Evolutionary conservation across 2,113 vertebrate species (phyloP), one percentile per base, ranked within the genome.

Genomic region (Piprites chloris): DNA sequence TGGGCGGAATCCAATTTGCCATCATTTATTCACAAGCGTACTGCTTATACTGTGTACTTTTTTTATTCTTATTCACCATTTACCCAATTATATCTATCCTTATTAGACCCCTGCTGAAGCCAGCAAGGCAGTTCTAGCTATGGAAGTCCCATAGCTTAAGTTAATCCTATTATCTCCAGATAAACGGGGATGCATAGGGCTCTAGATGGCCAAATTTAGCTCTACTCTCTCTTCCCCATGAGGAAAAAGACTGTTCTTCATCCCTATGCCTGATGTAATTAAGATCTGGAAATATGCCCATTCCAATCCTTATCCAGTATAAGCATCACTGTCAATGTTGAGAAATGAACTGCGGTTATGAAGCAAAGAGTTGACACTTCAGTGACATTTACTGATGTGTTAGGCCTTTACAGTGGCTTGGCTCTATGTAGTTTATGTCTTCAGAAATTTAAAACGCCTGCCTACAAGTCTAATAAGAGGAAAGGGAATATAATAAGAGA

Each of bases 21-120:
- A 95, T 97, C 88, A 97, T 97, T 98, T 98, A 97, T 97, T 98
- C 96, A 94, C 94, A 96, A 96, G 94, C 91, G 90, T 94, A 97
- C 80, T 96, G 96, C 95, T 98, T 97, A 95, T 92, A 90, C 61
- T 87, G 93, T 94, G 90, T 91, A 96, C 53, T 96, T 97, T 97
- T 97, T 97, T 91, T 58, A 97, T 96, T 98, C 97, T 97, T 97
- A 97, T 96, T 98, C 62, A 76, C 96, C 96, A 97, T 98, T 98
- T 98, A 98, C 98, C 85, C 98, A 98, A 98, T 98, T 98, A 98
- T 98, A 98, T 98, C 96, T 97, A 95, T 95, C 97, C 98, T 98
- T 98, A 98, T 98, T 98, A 98, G 98, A 98, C 98, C 97, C 97
- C 98, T 98, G 98, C 98, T 98, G 98, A 98, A 98, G 98, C 79